Evolutionary conservation across 2,888 invertebrate species (phyloP).

Genomic region (Parochlus steinenii): DNA sequence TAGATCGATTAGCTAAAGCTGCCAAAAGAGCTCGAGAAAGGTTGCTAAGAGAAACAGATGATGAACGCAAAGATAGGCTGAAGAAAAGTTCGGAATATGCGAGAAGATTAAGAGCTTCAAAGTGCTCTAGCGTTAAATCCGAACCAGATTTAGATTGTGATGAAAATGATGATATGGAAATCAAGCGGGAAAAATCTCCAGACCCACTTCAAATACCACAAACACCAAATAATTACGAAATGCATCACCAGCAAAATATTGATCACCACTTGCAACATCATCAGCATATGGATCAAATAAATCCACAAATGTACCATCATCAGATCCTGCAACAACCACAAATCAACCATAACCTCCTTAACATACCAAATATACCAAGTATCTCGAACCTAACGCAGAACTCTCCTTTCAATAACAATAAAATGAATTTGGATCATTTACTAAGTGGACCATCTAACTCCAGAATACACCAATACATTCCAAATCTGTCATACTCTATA

Average conservation of each 20-base stretch:
- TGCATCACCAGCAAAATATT: background rate
- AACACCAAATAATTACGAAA: background rate
- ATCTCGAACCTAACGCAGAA: background rate
- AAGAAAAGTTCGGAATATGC: constrained; percentile 31
- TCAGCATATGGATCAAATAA: background rate
- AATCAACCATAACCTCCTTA: background rate
- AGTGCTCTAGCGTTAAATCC: background rate
- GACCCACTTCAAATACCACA: background rate
- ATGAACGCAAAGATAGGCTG: constrained; percentile 30
- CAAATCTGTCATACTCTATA: too few species aligned
- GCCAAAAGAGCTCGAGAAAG: constrained; percentile 28
- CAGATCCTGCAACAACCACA: background rate
- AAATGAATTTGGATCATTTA: too few species aligned
- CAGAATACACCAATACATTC: too few species aligned
- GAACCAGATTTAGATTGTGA: background rate
- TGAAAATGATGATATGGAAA: too few species aligned
- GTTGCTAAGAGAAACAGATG: constrained; percentile 25
- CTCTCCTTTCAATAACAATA: too few species aligned
- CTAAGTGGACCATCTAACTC: too few species aligned
- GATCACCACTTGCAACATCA: background rate
- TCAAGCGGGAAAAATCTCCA: too few species aligned
- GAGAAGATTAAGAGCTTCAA: constrained; percentile 32
- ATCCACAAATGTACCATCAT: background rate
- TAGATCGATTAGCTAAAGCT: constrained; percentile 27
- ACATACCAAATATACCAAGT: background rate